Base-by-base conservation (phyloP, 2,113 vertebrate species). In the Isurus oxyrinchus region DNA sequence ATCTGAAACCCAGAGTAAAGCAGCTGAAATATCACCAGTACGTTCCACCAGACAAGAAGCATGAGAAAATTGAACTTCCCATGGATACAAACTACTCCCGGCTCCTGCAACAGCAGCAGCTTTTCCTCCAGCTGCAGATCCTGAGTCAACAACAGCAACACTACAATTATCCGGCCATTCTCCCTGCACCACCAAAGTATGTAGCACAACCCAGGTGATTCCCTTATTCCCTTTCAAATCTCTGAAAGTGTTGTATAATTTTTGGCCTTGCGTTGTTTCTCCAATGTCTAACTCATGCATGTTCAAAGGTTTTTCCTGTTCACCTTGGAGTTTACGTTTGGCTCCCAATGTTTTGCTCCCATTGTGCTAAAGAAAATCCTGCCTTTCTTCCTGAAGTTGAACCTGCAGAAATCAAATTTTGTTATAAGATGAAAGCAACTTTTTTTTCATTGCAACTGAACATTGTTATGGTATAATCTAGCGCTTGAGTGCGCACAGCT, bases 21-120 rank as follows among this genome's bases (percentile, higher is more conserved):
- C 99, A 99, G 97, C 96, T 99, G 1, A 99, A 99, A 97, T 99
- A 99, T 97, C 99, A 99, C 97, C 99, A 99, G 97, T 99, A 99
- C 97, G 99, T 99, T 96, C 99, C 99, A 16, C 99, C 99, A 0
- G 99, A 99, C 97, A 99, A 99, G 98, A 99, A 99, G 96, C 98
- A 98, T 97, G 99, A 99, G 97, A 98, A 98, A 97, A 98, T 97
- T 2, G 99, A 99, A 96, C 98, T 98, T 0, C 99, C 98, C 59
- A 99, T 99, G 99, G 99, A 99, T 97, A 99, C 99, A 63, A 98
- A 99, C 96, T 99, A 99, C 1, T 99, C 99, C 86, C 98, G 99
- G 81, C 98, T 99, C 96, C 98, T 99, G 79, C 99, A 99, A 97
- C 99, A 99, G 96, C 99, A 99, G 97, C 99, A 99, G 97, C 98